These are phyloP conservation scores for Talpa occidentalis DNA, from an alignment of 2,113 vertebrate species.

Conservation along the genomic window DNA sequence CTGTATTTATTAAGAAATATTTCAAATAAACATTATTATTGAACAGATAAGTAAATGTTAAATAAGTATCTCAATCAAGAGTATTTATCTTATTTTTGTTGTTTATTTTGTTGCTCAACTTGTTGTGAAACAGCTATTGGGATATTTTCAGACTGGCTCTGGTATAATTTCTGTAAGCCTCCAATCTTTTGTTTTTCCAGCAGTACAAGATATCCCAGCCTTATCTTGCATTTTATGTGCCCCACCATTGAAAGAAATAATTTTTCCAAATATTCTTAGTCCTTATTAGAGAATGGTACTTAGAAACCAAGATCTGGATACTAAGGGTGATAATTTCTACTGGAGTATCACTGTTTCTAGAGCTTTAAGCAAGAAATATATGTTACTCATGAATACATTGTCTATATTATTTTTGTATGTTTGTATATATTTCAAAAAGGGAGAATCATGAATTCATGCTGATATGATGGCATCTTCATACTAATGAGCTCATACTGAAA, in stretches of 20 bases:
- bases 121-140: neutral
- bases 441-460: neutral
- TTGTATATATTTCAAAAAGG: neutral
- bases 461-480: neutral
- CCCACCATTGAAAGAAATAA: neutral
- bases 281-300: neutral
- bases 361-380: neutral
- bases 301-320: slow-evolving; percentile 34
- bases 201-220: neutral
- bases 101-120: neutral
- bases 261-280: neutral
- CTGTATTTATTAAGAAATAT: neutral
- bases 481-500: neutral
- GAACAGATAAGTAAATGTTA: neutral
- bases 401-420: neutral
- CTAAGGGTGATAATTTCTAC: neutral
- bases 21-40: neutral
- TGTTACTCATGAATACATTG: neutral
- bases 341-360: neutral
- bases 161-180: neutral
- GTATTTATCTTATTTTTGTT: neutral
- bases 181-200: neutral
- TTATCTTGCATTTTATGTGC: neutral
- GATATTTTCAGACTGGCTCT: neutral
- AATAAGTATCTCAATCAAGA: neutral